Conservation (phyloP, 2,113 vertebrate species). For the Cheilinus undulatus region DNA sequence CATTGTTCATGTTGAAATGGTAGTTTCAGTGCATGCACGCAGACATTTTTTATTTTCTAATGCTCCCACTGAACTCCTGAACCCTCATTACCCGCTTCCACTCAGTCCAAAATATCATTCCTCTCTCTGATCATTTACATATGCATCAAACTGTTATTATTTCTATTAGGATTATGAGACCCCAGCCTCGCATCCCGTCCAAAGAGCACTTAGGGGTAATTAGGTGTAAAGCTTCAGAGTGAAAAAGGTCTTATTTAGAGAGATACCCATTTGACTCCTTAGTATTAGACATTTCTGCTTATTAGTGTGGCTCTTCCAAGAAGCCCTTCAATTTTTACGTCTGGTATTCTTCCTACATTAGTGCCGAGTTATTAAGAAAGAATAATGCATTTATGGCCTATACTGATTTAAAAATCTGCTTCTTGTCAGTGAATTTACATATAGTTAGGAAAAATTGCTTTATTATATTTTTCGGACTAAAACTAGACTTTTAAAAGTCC, state of each 20-base stretch:
- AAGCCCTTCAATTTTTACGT: not conserved
- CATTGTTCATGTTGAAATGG: slow-evolving; percentile 46
- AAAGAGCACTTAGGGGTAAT: slow-evolving; percentile 76
- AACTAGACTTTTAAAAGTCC: too few relatives aligned
- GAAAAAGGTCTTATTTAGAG: slow-evolving; percentile 38
- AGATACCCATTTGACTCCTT: slow-evolving; percentile 45
- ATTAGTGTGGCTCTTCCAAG: not conserved
- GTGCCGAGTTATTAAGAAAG: slow-evolving; percentile 18
- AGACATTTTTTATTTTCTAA: slow-evolving; percentile 60
- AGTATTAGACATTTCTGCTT: slow-evolving; percentile 37
- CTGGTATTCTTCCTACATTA: slow-evolving; percentile 5
- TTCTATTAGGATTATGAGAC: slow-evolving; percentile 72
- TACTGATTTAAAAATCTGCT: slow-evolving; percentile 38
- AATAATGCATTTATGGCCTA: slow-evolving; percentile 23
- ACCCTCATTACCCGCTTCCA: slow-evolving; percentile 74
- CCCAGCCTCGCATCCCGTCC: slow-evolving; percentile 54
- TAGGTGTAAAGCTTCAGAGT: slow-evolving; percentile 64
- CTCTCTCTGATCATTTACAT: slow-evolving; percentile 76
- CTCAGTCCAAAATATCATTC: slow-evolving; percentile 60
- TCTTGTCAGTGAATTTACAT: too few relatives aligned
- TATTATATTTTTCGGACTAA: too few relatives aligned
- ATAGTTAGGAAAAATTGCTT: too few relatives aligned
- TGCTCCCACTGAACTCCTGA: slow-evolving; percentile 79
- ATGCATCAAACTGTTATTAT: slow-evolving; percentile 76
- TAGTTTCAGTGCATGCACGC: slow-evolving; percentile 26